Percentiles rank a stretch among this genome's conserved stretches.
Conservation (phyloP, 2,113 vertebrate species). For the Brachypteracias leptosomus region DNA sequence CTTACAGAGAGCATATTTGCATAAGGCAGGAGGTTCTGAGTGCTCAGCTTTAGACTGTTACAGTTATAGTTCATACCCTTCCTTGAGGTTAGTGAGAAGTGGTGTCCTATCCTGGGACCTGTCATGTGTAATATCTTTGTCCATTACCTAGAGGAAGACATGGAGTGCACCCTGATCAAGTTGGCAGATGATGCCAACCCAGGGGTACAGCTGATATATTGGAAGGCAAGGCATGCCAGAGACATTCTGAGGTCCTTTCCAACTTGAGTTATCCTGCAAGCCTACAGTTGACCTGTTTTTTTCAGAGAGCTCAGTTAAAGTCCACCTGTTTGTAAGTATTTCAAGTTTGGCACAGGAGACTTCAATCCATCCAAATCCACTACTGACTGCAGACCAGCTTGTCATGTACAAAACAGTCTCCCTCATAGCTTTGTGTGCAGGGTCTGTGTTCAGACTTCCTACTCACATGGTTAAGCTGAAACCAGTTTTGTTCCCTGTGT, state of each 20-base stretch:
- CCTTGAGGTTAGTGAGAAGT: background rate
- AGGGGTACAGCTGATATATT: background rate
- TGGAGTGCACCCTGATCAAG: background rate
- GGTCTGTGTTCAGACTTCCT: background rate
- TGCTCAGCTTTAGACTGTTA: background rate
- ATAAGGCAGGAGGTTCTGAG: background rate
- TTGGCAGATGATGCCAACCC: background rate
- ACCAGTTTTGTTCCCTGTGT: background rate
- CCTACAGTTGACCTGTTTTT: background rate
- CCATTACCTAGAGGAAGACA: background rate
- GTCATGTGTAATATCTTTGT: background rate
- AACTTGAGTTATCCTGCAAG: background rate
- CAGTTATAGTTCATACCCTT: background rate
- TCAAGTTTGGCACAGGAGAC: background rate
- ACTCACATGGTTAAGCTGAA: background rate
- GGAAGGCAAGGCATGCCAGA: background rate
- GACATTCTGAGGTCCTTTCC: background rate
- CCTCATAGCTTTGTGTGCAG: background rate
- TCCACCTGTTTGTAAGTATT: background rate
- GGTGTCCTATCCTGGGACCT: background rate
- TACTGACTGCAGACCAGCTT: background rate
- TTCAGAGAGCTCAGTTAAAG: background rate
- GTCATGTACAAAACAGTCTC: background rate
- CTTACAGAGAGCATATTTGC: background rate
- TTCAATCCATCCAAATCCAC: background rate